Evolutionary conservation across 2,888 invertebrate species (phyloP).

Genomic region (Marronus borbonicus): DNA sequence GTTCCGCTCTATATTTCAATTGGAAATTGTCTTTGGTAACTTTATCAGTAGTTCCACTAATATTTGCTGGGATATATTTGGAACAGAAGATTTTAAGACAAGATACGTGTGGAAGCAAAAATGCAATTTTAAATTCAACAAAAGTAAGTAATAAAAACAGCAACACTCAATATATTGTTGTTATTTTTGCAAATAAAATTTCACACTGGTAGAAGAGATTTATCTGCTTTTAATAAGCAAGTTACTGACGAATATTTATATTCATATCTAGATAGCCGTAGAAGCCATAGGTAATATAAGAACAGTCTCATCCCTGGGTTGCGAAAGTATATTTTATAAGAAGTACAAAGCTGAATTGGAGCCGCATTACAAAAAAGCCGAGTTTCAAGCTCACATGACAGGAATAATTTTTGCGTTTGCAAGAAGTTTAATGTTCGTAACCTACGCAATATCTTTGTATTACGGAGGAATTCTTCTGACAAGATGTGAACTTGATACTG

Average conservation of each 20-base stretch:
- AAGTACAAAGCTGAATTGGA: conserved; percentile 74
- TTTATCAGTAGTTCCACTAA: conserved; percentile 55
- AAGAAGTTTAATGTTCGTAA: conserved; percentile 77
- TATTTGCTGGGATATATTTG: conserved; percentile 56
- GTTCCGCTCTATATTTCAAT: conserved; percentile 55
- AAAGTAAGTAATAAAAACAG: conserved; percentile 37
- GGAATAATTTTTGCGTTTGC: conserved; percentile 80
- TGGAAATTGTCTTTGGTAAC: conserved; percentile 56
- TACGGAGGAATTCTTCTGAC: conserved; percentile 82
- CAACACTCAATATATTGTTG: no score
- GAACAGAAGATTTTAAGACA: conserved; percentile 54
- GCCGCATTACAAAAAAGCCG: conserved; percentile 75
- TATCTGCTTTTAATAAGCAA: no score
- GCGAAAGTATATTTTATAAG: conserved; percentile 76
- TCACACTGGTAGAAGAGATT: no score
- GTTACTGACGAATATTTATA: background rate
- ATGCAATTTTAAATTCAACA: conserved; percentile 45
- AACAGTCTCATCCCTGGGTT: conserved; percentile 79
- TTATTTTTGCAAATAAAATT: no score
- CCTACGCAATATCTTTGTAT: conserved; percentile 70
- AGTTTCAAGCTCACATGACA: conserved; percentile 74
- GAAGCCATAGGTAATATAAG: conserved; percentile 82
- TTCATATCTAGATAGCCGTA: conserved; percentile 74
- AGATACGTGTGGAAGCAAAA: conserved; percentile 42
- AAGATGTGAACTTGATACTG: conserved; percentile 74